These are phyloP conservation scores for Cichladusa arquata DNA, from an alignment of 2,113 vertebrate species.

Conservation along the genomic window DNA sequence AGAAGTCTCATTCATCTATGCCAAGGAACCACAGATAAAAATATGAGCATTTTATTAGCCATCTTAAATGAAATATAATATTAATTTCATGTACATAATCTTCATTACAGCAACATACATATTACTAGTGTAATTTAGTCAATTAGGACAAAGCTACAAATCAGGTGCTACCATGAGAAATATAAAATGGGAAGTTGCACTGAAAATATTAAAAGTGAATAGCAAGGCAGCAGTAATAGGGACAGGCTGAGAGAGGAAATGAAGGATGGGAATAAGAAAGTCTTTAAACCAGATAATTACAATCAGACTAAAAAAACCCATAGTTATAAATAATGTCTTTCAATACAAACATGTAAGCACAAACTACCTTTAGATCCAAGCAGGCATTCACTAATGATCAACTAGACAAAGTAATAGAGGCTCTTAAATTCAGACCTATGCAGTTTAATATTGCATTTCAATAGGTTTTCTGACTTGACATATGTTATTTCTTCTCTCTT, in stretches of 20 bases:
- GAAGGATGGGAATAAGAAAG: neutral
- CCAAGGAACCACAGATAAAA: constrained; percentile 34
- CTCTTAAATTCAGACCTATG: neutral
- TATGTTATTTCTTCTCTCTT: neutral
- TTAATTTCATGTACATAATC: constrained; percentile 46
- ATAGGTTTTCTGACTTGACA: neutral
- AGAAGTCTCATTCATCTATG: neutral
- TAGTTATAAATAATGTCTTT: neutral
- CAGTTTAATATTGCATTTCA: neutral
- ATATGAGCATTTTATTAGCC: constrained; percentile 39
- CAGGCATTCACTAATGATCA: neutral
- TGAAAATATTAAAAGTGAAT: neutral
- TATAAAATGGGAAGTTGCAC: neutral
- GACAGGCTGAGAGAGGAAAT: neutral
- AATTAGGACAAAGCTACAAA: constrained; percentile 35
- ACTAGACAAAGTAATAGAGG: neutral
- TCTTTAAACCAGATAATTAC: neutral
- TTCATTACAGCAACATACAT: constrained; percentile 33
- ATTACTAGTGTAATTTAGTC: constrained; percentile 26
- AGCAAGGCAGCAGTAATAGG: neutral
- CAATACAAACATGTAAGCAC: neutral
- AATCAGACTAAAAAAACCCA: neutral
- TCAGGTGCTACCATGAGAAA: constrained; percentile 29
- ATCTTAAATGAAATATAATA: constrained; percentile 52
- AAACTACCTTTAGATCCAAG: neutral